Percentiles rank a stretch among this genome's conserved stretches.
Evolutionary conservation across 2,113 vertebrate genomes (phyloP).

Genomic region (Motacilla tschutschensis): DNA sequence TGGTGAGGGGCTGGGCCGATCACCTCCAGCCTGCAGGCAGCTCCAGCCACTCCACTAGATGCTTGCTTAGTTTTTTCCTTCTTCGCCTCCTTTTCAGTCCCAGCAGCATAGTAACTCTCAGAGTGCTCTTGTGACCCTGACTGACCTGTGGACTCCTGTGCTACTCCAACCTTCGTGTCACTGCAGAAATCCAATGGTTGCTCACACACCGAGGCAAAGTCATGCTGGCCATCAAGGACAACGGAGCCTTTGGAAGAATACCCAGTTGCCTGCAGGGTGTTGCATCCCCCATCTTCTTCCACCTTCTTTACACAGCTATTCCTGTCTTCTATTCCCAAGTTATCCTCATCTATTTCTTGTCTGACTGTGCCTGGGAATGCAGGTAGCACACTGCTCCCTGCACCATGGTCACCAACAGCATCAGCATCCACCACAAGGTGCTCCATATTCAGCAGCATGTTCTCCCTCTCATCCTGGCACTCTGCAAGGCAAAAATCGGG

Average conservation of each 20-base stretch:
- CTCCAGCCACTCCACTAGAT: neutral
- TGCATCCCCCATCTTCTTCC: neutral
- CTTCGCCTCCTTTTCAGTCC: neutral
- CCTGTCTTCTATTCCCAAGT: neutral
- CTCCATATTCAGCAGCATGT: neutral
- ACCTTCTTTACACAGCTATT: neutral
- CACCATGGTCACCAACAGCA: neutral
- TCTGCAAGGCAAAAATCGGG: neutral
- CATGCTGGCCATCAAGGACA: neutral
- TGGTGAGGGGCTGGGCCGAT: conserved; percentile 44
- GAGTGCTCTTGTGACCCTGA: neutral
- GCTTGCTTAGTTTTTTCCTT: neutral
- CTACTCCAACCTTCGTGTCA: neutral
- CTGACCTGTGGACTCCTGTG: neutral
- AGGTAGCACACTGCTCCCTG: neutral
- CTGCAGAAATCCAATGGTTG: neutral
- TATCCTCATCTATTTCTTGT: neutral
- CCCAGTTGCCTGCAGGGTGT: neutral
- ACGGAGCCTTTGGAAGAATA: rapidly evolving
- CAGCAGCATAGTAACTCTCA: neutral
- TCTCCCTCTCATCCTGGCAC: neutral
- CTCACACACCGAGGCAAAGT: neutral
- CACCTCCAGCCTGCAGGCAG: conserved; percentile 27
- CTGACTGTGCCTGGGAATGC: neutral
- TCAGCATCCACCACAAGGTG: neutral